A percentile compares a stretch with the other conserved stretches of the same genome.
Conservation (phyloP, 1,140 invertebrate species). For the Riptortus pedestris region DNA sequence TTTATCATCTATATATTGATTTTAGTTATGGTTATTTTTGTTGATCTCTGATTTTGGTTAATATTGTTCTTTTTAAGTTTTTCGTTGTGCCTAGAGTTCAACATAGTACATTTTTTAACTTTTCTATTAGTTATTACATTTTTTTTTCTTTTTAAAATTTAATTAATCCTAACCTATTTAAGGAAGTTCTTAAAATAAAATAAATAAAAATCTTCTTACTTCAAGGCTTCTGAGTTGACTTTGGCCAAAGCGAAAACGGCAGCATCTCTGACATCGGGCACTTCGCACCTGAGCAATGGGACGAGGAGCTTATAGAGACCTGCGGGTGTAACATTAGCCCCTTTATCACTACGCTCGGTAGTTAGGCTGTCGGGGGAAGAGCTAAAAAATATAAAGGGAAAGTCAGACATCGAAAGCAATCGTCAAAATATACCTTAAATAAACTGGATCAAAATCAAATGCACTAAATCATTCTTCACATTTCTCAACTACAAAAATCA, state of each 20-base stretch:
- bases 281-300: slow-evolving; percentile 80
- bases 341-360: slow-evolving; percentile 54
- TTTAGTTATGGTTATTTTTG: too few relatives aligned
- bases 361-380: slow-evolving; percentile 79
- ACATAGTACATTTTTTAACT: too few relatives aligned
- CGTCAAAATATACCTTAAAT: background rate
- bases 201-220: slow-evolving; percentile 54
- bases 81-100: too few relatives aligned
- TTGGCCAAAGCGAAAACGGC: slow-evolving; percentile 86
- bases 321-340: slow-evolving; percentile 56
- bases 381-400: slow-evolving; percentile 23
- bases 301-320: slow-evolving; percentile 84
- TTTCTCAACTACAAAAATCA: background rate
- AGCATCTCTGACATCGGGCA: slow-evolving; percentile 81
- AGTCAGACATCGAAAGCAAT: background rate
- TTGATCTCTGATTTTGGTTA: too few relatives aligned
- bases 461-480: background rate
- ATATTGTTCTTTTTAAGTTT: too few relatives aligned
- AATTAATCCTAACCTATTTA: too few relatives aligned
- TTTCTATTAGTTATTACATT: too few relatives aligned
- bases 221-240: slow-evolving; percentile 82
- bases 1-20: too few relatives aligned
- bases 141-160: too few relatives aligned
- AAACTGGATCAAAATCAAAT: background rate
- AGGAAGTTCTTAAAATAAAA: too few relatives aligned